Conservation (phyloP, 1,140 invertebrate genomes). For the Lasioglossum albipes region DNA sequence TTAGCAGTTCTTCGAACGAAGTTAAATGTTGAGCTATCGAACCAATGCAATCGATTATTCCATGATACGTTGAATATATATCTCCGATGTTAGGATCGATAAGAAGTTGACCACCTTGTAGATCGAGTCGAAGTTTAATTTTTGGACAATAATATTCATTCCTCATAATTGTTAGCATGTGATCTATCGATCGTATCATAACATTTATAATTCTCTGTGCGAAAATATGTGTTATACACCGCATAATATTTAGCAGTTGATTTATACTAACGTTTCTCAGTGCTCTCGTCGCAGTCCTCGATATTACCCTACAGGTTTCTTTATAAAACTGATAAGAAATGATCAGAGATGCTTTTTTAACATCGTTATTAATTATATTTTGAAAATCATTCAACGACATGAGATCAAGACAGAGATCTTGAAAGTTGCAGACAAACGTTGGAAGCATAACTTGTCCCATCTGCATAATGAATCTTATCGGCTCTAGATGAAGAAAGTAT, state of each 20-base stretch:
- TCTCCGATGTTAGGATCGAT: constrained; percentile 69
- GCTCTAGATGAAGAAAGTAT: constrained; percentile 72
- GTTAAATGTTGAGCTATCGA: constrained; percentile 73
- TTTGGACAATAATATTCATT: constrained; percentile 64
- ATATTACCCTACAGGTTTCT: constrained; percentile 62
- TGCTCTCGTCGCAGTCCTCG: constrained; percentile 23
- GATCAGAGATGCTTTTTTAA: constrained; percentile 54
- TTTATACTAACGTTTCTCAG: constrained; percentile 50
- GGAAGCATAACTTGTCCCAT: constrained; percentile 65
- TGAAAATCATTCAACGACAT: constrained; percentile 50
- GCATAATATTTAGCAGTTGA: constrained; percentile 60
- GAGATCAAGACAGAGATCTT: constrained; percentile 30
- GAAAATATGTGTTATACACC: constrained; percentile 71
- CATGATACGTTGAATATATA: constrained; percentile 68
- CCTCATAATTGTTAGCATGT: constrained; percentile 68
- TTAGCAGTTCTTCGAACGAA: constrained; percentile 71
- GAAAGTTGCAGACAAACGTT: constrained; percentile 59
- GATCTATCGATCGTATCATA: constrained; percentile 74
- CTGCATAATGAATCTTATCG: constrained; percentile 68
- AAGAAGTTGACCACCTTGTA: constrained; percentile 62
- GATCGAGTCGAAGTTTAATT: constrained; percentile 72
- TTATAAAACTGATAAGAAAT: constrained; percentile 72
- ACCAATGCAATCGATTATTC: constrained; percentile 67
- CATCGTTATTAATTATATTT: constrained; percentile 57
- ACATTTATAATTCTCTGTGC: constrained; percentile 73